Conservation (phyloP, 2,113 vertebrate species). For the Piliocolobus tephrosceles region DNA sequence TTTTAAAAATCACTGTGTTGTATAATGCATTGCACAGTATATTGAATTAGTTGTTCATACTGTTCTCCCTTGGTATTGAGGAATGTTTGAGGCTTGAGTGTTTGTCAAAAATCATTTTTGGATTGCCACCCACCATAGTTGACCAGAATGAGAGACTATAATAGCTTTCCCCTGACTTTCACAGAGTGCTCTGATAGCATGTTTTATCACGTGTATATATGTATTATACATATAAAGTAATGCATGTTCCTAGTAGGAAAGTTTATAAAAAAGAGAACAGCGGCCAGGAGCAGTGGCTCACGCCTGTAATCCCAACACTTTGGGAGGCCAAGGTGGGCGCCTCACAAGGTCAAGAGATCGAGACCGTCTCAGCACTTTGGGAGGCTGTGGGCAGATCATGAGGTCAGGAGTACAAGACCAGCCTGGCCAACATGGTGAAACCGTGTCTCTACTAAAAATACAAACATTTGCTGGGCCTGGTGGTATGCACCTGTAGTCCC, state of each 20-base stretch:
- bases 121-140: not conserved
- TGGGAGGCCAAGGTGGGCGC: too few relatives aligned
- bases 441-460: too few relatives aligned
- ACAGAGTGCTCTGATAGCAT: not conserved
- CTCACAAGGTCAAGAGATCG: too few relatives aligned
- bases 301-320: too few relatives aligned
- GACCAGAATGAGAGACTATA: not conserved
- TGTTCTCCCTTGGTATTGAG: not conserved
- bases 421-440: too few relatives aligned
- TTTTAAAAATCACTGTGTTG: not conserved
- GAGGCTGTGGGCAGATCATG: too few relatives aligned
- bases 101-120: slow-evolving; percentile 42
- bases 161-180: not conserved
- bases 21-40: not conserved
- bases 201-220: not conserved
- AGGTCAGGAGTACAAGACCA: too few relatives aligned
- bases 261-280: slow-evolving; percentile 18
- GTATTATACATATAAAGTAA: not conserved
- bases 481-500: too few relatives aligned
- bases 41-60: slow-evolving; percentile 1
- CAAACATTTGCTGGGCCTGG: too few relatives aligned
- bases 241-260: not conserved
- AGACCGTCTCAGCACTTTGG: too few relatives aligned
- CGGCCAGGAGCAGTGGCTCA: too few relatives aligned
- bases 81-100: not conserved